Base-by-base conservation (phyloP, 2,113 vertebrate genomes). In the Phoxinus phoxinus region DNA sequence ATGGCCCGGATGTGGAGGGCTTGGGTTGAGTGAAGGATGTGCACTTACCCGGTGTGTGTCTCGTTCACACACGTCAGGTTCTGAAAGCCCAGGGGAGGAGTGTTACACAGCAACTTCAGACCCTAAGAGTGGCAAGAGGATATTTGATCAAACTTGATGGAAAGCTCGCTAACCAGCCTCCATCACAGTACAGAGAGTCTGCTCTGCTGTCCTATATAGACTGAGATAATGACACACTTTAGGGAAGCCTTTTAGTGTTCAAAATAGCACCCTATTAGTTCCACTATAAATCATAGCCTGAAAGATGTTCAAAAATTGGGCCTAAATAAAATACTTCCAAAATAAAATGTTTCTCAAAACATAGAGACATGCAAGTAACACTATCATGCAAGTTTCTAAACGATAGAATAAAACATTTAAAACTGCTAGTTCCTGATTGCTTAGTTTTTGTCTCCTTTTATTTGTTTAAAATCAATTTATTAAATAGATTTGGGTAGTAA, bases 21-120 rank as follows among this genome's bases (percentile, higher is more conserved):
- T 58, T 9, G 81, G 72, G 27, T 56, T 12, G 37, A 84, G 32
- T 58, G 74, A 23, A 85, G 35, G 65, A 72, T 58, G 46, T 72
- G 27, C 56, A 61, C 83, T 86, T 89, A 95, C 94, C 94, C 94
- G 63, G 94, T 95, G 80, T 94, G 91, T 1, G 86, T 94, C 89
- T 95, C 94, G 0, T 86, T 92, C 78, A 95, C 79, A 30, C 25
- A 81, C 44, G 95, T 90, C 48, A 95, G 86, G 87, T 95, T 93
- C 80, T 85, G 88, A 86, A 94, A 94, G 85, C 93, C 93, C 37
- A 93, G 91, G 3, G 48, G 81, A n/a, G 90, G 85, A 25, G 81
- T 51, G 13, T 85, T 92, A 69, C 90, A 87, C 76, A 89, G 89
- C 17, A 88, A 84, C 44, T 89, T 94, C 81, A 87, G 91, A 32